These are phyloP conservation scores for Eudyptes chrysolophus DNA, from an alignment of 2,113 vertebrate genomes.

Conservation along the genomic window DNA sequence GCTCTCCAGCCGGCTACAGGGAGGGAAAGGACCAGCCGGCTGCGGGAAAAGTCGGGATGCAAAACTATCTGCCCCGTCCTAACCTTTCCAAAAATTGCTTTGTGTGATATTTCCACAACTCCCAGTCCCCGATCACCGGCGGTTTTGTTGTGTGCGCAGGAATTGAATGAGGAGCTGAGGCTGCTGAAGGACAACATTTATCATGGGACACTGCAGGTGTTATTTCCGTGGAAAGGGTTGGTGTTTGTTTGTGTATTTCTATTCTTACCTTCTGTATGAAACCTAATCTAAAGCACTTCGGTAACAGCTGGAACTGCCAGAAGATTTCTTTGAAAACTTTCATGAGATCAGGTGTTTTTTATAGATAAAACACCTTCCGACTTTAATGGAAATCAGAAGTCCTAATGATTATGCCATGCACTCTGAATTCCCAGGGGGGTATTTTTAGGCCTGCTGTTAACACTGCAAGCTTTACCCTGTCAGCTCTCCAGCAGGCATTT, in stretches of 20 bases:
- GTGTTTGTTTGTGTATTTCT: neutral
- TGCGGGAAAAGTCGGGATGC: neutral
- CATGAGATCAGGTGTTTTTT: neutral
- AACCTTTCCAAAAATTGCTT: neutral
- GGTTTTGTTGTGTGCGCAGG: neutral
- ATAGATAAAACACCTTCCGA: neutral
- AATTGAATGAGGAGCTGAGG: neutral
- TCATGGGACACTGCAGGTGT: neutral
- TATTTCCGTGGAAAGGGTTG: neutral
- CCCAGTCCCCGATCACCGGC: neutral
- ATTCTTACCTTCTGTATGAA: neutral
- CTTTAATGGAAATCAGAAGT: neutral
- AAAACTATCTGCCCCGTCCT: neutral
- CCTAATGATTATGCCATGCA: neutral
- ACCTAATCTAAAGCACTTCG: neutral
- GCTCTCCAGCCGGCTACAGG: neutral
- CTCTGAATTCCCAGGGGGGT: neutral
- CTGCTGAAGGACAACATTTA: neutral
- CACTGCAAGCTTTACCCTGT: neutral
- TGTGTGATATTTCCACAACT: neutral
- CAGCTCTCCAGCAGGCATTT: neutral
- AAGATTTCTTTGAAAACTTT: conserved; percentile 22
- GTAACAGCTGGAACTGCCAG: neutral
- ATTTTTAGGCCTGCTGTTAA: conserved; percentile 44
- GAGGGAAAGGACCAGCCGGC: neutral